Evolutionary conservation across 2,797 vertebrate genomes (phyloP), one percentile per base, ranked within the genome.

Genomic region (Tokudaia muenninki): DNA sequence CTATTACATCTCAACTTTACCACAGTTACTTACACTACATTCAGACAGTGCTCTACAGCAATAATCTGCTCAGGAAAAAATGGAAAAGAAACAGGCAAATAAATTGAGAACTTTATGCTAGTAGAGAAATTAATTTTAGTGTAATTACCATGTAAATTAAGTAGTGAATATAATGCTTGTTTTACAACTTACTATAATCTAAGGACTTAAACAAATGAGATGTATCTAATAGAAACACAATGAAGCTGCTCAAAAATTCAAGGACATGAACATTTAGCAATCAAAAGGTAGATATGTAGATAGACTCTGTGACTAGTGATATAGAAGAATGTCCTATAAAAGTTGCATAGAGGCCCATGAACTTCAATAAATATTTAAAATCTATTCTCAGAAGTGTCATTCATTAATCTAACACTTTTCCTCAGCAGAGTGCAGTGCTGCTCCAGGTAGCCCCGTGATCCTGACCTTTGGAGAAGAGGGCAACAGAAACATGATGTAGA

Each of bases 281-380:
- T 59, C 65, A 84, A 77, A 63, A 97, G 88, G 87, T 24, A 2
- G 31, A n/a, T 93, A 74, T 47, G 34, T 26, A 97, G 86, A 96
- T 96, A 79, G 72, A 91, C 95, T 98, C 98, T 98, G 95, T 97
- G 67, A 96, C 55, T 72, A 74, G 37, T 79, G 2, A 74, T 96
- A 29, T 74, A 87, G 41, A 97, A 84, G 21, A 93, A 96, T 59
- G 34, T 96, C 81, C 92, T 97, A 95, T 97, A 97, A 96, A 98
- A 97, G 50, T 97, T 98, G 61, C 55, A 98, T 31, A 94, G 84
- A 94, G 78, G 55, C 34, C 94, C 94, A 92, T 96, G 97, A 98
- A 97, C 50, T 44, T 61, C 78, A 94, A 65, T 97, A 97, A 98
- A 98, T 98, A 98, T 98, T 98, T 98, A 98, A 98, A 98, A 94